phyloP scores from a whole-genome alignment of 2,113 vertebrate genomes.

The Sapayoa aenigma region DNA sequence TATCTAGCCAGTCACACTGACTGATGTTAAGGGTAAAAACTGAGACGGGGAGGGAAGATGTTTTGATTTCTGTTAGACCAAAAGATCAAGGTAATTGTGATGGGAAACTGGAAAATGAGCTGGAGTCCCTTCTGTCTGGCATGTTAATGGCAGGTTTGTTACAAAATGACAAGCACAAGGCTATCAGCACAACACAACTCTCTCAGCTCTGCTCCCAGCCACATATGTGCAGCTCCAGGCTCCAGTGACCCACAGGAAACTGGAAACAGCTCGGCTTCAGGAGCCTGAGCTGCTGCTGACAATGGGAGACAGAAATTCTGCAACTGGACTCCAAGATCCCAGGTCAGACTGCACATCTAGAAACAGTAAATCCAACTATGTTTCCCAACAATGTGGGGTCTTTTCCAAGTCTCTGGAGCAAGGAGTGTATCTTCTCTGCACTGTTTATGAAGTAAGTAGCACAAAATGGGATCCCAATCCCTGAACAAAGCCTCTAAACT shows the following conservation, averaged over 20 bases:
- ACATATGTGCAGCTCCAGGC: conserved; percentile 8
- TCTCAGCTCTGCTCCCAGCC: conserved; percentile 6
- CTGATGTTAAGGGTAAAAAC: neutral
- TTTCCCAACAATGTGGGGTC: neutral
- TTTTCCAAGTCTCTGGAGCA: neutral
- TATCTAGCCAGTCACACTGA: neutral
- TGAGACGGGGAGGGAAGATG: neutral
- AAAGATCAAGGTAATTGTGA: conserved; percentile 13
- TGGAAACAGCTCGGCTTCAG: neutral
- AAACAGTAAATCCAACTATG: neutral
- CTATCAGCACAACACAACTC: neutral
- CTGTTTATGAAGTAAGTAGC: neutral
- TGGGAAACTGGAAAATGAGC: conserved; percentile 6
- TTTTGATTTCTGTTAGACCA: neutral
- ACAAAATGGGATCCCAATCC: neutral
- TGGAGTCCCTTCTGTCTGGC: conserved; percentile 29
- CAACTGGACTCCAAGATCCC: neutral
- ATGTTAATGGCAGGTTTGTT: conserved; percentile 27
- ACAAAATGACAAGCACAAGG: conserved; percentile 4
- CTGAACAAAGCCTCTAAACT: neutral
- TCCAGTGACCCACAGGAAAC: neutral
- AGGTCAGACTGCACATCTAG: neutral
- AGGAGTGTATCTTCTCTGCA: neutral
- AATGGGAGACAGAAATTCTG: neutral
- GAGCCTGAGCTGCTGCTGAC: neutral